Evolutionary conservation across 2,797 vertebrate species (phyloP).

Genomic region (Notolabrus celidotus): DNA sequence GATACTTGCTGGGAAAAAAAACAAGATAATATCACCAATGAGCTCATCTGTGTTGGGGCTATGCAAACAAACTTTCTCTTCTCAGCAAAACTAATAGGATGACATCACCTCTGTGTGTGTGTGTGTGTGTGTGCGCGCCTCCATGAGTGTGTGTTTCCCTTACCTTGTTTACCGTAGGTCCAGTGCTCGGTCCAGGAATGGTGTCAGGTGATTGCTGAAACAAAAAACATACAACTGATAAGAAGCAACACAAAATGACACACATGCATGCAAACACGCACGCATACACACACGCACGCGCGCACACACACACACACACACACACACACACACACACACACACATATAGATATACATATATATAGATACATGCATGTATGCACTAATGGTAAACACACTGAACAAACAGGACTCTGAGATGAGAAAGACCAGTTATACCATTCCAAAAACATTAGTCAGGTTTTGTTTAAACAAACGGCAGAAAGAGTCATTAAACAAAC

Average conservation of each 20-base stretch:
- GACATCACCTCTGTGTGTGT: constrained; percentile 62
- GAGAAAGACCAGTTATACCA: constrained; percentile 55
- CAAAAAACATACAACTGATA: constrained; percentile 53
- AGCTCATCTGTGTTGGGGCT: constrained; percentile 68
- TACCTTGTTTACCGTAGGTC: constrained; percentile 83
- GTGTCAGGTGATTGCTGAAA: constrained; percentile 88
- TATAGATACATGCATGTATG: too few relatives aligned
- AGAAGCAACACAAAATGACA: constrained; percentile 42
- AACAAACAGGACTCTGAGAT: constrained; percentile 56
- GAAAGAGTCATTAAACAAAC: neutral
- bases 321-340: too few relatives aligned
- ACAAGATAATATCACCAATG: constrained; percentile 43
- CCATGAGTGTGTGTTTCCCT: constrained; percentile 32
- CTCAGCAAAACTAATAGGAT: constrained; percentile 45
- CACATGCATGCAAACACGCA: constrained; percentile 23
- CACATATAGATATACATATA: too few relatives aligned
- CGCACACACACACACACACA: too few relatives aligned
- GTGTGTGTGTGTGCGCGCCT: constrained; percentile 14
- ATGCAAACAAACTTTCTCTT: constrained; percentile 64
- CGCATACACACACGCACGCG: neutral
- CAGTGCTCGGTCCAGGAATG: constrained; percentile 83
- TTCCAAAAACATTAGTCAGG: constrained; percentile 49
- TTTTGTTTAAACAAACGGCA: constrained; percentile 29
- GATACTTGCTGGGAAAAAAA: constrained; percentile 34
- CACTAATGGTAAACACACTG: constrained; percentile 57